Evolutionary conservation across 2,113 vertebrate genomes (phyloP).

Genomic region (Amblyornis subalaris): DNA sequence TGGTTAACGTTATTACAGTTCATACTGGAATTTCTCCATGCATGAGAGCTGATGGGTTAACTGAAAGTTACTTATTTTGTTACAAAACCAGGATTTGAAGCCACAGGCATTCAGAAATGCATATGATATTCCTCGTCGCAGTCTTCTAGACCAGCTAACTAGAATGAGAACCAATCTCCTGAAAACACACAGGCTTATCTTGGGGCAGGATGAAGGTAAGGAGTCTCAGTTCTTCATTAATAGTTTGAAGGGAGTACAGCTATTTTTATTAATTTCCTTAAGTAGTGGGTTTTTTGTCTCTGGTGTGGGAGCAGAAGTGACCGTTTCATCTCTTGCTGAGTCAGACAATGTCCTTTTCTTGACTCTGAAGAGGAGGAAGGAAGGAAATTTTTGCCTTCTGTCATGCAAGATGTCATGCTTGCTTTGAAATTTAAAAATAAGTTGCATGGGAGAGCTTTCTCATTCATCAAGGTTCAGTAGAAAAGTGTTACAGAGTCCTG

Average conservation of each 20-base stretch:
- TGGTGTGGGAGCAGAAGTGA: neutral
- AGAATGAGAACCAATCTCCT: conserved; percentile 82
- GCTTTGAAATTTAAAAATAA: neutral
- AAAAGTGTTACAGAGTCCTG: neutral
- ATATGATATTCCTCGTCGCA: conserved; percentile 80
- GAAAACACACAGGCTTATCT: conserved; percentile 76
- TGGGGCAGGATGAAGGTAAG: conserved; percentile 81
- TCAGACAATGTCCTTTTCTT: neutral
- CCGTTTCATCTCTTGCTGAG: neutral
- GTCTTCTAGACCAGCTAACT: conserved; percentile 79
- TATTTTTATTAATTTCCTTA: neutral
- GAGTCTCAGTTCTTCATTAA: neutral
- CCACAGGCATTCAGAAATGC: conserved; percentile 81
- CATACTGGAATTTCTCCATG: neutral
- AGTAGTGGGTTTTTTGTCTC: neutral
- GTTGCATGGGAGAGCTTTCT: neutral
- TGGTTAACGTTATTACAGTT: neutral
- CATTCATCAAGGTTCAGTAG: neutral
- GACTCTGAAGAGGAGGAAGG: neutral
- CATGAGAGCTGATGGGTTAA: neutral
- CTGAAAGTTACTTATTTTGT: neutral
- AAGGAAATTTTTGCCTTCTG: neutral
- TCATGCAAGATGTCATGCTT: neutral
- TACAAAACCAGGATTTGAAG: conserved; percentile 73
- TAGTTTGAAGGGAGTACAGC: neutral